phyloP scores from a whole-genome alignment of 2,888 invertebrate genomes.

The Panorpa germanica region DNA sequence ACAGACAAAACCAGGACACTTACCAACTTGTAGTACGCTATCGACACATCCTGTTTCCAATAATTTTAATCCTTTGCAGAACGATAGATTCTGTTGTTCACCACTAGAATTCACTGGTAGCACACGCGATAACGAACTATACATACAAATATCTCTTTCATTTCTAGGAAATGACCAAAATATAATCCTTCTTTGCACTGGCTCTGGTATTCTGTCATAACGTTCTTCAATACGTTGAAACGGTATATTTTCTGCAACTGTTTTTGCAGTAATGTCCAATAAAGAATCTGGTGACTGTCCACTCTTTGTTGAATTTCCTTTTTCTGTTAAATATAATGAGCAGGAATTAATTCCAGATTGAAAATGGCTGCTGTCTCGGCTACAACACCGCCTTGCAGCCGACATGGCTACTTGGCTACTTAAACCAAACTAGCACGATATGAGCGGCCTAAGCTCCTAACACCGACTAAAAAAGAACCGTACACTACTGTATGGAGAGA shows the following conservation, averaged over 20 bases:
- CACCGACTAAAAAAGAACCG: no score
- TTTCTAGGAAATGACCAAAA: slow-evolving; percentile 80
- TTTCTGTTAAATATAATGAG: no score
- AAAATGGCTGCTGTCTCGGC: no score
- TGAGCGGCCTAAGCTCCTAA: no score
- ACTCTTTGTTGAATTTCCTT: no score
- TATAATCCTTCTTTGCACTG: slow-evolving; percentile 71
- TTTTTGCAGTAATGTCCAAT: slow-evolving; percentile 65
- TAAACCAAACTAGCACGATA: no score
- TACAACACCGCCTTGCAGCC: no score
- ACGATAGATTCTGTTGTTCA: slow-evolving; percentile 66
- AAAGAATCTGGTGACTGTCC: slow-evolving; percentile 58
- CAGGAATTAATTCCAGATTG: no score
- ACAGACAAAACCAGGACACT: slow-evolving; percentile 25
- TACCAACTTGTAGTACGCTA: slow-evolving; percentile 77
- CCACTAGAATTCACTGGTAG: slow-evolving; percentile 26
- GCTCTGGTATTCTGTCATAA: slow-evolving; percentile 74
- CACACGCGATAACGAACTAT: slow-evolving; percentile 53
- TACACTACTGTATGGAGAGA: no score
- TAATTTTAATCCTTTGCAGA: slow-evolving; percentile 70
- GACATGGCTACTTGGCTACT: no score
- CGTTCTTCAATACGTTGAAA: slow-evolving; percentile 76
- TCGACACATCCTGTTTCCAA: slow-evolving; percentile 68
- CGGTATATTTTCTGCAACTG: slow-evolving; percentile 68
- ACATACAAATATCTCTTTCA: slow-evolving; percentile 79